Conservation (phyloP, 2,797 vertebrate species). For the Syngnathus acus region DNA sequence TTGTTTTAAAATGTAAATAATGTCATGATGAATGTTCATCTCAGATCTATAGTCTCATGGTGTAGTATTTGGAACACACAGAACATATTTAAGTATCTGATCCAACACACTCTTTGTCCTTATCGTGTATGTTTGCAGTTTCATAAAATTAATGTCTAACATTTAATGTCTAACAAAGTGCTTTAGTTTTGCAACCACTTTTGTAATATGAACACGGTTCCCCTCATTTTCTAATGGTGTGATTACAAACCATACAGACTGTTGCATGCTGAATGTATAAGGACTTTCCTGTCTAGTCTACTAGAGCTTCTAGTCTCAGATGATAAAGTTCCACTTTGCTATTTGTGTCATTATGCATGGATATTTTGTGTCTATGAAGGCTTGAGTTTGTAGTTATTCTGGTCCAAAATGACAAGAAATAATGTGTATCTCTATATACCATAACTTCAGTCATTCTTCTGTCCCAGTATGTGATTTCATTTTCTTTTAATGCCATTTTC, state of each 20-base stretch:
- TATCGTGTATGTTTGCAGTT: not conserved
- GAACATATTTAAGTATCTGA: not conserved
- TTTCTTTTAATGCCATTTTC: slow-evolving; percentile 9
- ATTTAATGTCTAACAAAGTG: not conserved
- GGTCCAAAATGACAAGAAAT: not conserved
- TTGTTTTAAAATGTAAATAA: not conserved
- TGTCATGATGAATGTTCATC: not conserved
- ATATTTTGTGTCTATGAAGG: slow-evolving; percentile 17
- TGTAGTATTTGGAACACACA: not conserved
- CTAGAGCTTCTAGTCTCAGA: slow-evolving; percentile 57
- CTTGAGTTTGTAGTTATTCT: not conserved
- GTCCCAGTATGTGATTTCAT: not conserved
- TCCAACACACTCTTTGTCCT: slow-evolving; percentile 15
- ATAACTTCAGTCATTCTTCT: not conserved
- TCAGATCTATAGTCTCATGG: not conserved
- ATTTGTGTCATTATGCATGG: slow-evolving; percentile 16
- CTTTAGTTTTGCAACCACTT: not conserved
- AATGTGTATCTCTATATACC: not conserved
- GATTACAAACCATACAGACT: slow-evolving; percentile 85
- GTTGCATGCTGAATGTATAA: slow-evolving; percentile 94
- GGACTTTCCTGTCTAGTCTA: slow-evolving; percentile 78
- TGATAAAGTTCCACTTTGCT: slow-evolving; percentile 26
- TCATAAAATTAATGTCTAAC: not conserved
- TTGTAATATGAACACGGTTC: not conserved
- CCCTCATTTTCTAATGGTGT: slow-evolving; percentile 17